Conservation (phyloP, 2,888 invertebrate genomes). For the Pyrrhosoma nymphula region DNA sequence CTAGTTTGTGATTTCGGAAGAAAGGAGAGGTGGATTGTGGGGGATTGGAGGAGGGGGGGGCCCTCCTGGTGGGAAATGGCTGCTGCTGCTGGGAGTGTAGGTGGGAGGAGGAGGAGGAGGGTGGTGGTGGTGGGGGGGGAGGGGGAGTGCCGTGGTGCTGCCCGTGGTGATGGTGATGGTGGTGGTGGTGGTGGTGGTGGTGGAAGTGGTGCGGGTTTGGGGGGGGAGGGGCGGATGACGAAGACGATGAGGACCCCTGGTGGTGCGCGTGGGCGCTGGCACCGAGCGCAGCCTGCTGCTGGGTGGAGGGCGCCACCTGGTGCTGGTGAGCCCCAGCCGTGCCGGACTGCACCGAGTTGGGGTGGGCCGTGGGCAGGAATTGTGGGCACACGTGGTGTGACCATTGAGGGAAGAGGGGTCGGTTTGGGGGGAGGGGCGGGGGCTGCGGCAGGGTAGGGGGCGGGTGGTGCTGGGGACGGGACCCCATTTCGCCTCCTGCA, state of each 20-base stretch:
- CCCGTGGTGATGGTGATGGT: slow-evolving; percentile 30
- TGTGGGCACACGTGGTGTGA: slow-evolving; percentile 96
- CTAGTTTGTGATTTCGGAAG: slow-evolving; percentile 68
- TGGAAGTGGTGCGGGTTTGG: slow-evolving; percentile 5
- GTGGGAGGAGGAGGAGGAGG: slow-evolving; percentile 74
- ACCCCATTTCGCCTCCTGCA: slow-evolving; percentile 46
- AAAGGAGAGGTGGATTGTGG: slow-evolving; percentile 54
- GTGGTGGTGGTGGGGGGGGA: neutral
- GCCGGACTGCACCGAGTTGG: slow-evolving; percentile 81
- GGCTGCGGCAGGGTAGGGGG: slow-evolving; percentile 51
- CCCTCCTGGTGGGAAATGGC: slow-evolving; percentile 75
- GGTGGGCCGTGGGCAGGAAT: slow-evolving; percentile 94
- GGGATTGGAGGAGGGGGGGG: slow-evolving; percentile 76
- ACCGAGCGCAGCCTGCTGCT: slow-evolving; percentile 40
- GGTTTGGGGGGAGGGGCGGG: slow-evolving; percentile 73
- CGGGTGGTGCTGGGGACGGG: slow-evolving; percentile 61
- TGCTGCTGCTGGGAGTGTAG: slow-evolving; percentile 82
- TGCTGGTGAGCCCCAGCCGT: slow-evolving; percentile 75
- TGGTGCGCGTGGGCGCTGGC: neutral
- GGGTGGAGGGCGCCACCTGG: slow-evolving; percentile 72
- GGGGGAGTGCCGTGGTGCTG: neutral
- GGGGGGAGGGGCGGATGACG: neutral
- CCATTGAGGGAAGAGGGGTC: slow-evolving; percentile 96
- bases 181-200: slow-evolving; percentile 50
- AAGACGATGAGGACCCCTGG: neutral